A percentile compares a stretch with the other conserved stretches of the same genome.
Evolutionary conservation across 2,797 vertebrate species (phyloP).

Genomic region (Calcarius lapponicus): DNA sequence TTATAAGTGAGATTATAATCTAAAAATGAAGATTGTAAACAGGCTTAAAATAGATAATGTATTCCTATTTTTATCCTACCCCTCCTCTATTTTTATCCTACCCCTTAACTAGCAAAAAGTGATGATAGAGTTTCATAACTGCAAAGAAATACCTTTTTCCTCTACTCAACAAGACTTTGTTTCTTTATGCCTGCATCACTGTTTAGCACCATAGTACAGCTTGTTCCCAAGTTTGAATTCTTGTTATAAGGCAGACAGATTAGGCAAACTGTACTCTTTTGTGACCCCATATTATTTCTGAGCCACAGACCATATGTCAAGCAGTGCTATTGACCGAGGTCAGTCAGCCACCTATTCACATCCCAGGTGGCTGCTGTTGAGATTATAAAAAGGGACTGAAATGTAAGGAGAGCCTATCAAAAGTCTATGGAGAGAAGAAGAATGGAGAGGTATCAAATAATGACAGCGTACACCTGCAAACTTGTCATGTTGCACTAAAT

Average conservation of each 20-base stretch:
- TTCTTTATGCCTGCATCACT: not conserved
- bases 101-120: not conserved
- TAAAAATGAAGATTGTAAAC: not conserved
- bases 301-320: not conserved
- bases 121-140: not conserved
- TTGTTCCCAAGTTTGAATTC: not conserved
- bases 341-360: not conserved
- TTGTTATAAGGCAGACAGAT: not conserved
- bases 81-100: not conserved
- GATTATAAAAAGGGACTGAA: constrained; percentile 13
- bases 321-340: not conserved
- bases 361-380: not conserved
- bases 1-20: not conserved
- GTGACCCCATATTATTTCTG: not conserved
- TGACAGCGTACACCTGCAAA: constrained; percentile 6
- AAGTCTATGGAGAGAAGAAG: not conserved
- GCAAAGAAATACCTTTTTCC: not conserved
- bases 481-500: not conserved
- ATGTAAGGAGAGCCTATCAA: constrained; percentile 12
- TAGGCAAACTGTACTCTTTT: not conserved
- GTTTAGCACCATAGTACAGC: not conserved
- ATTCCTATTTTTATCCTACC: not conserved
- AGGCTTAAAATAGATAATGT: not conserved
- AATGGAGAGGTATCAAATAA: constrained; percentile 17
- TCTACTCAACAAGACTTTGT: not conserved